Evolutionary conservation across 23 tunicate genomes (phyloP).

Genomic region (Botrylloides violaceus): DNA sequence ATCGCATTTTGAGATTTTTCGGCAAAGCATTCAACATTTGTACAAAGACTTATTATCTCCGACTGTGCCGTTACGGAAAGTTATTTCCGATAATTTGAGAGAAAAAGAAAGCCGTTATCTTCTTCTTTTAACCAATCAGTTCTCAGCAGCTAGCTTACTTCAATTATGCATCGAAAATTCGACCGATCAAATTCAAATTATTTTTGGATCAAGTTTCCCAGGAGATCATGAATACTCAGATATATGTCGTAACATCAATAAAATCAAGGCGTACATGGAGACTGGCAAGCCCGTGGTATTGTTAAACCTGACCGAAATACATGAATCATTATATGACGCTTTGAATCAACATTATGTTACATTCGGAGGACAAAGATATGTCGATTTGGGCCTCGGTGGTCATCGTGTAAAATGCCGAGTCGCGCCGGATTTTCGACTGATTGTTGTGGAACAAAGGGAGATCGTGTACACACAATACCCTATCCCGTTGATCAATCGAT

Average conservation of each 20-base stretch:
- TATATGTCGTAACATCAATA: conserved; percentile 72
- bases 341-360: conserved; percentile 27
- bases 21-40: conserved; percentile 10
- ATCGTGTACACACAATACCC: conserved; percentile 62
- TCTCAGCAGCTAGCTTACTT: conserved; percentile 55
- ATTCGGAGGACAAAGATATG: conserved; percentile 38
- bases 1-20: conserved; percentile 23
- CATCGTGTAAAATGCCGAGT: conserved; percentile 84
- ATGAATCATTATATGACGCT: conserved; percentile 22
- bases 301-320: conserved; percentile 21
- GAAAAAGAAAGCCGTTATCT: conserved; percentile 61
- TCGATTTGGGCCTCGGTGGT: conserved; percentile 84
- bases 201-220: conserved; percentile 88
- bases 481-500: conserved; percentile 71
- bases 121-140: conserved; percentile 59
- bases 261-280: conserved; percentile 78
- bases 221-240: conserved; percentile 67
- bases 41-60: neutral
- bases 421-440: conserved; percentile 47
- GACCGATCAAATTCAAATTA: conserved; percentile 24
- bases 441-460: conserved; percentile 70
- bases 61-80: conserved; percentile 13
- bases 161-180: conserved; percentile 21
- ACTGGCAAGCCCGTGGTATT: conserved; percentile 64
- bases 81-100: conserved; percentile 41